Base-by-base conservation (phyloP, 2,888 invertebrate species). In the Caenorhabditis becei region DNA sequence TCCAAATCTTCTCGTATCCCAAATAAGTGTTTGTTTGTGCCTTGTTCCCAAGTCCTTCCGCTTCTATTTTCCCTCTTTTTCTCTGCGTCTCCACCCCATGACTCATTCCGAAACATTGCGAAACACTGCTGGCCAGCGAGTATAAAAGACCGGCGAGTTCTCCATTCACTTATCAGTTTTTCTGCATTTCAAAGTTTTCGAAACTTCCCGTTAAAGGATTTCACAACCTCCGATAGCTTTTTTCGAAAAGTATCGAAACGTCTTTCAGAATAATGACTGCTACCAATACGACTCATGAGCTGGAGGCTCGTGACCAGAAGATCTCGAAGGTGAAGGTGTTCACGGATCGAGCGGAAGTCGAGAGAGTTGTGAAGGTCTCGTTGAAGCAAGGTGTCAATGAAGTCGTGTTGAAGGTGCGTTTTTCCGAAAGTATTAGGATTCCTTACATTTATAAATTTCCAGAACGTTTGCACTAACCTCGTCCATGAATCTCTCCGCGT, bases 261-360 rank as follows among this genome's bases (percentile, higher is more conserved):
- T 4, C 4, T 32, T 32, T 32, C 5, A 32, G 10, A 7, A 32
- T 56, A 61, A 80, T 67, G 74, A 54, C 69, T 10, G 53, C 67
- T 7, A 53, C 32, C 5, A 24, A 24, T 26, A 56, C 66, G 0
- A 47, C 61, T n/a, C 74, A 70, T 26, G 62, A 74, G 53, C 58
- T 82, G n/a, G 80, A 85, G 18, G 35, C 61, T 41, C 80, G 82
- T 16, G 83, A 79, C 18, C 72, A 59, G 18, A 56, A 77, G 14
- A 82, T 85, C 23, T 54, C 53, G 23, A 58, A 75, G 56, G 84
- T 84, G 32, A 84, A 86, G 37, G 88, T 89, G 10, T 89, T 84
- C 83, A 82, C 77, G n/a, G 89, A 89, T 75, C 71, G 89, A 10
- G 89, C 89, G 2, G 89, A 89, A 59, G 56, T 89, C 3, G 80